A percentile compares a stretch with the other conserved stretches of the same genome.
Evolutionary conservation across 2,888 invertebrate species (phyloP).

Genomic region (Pterobdella sp.): DNA sequence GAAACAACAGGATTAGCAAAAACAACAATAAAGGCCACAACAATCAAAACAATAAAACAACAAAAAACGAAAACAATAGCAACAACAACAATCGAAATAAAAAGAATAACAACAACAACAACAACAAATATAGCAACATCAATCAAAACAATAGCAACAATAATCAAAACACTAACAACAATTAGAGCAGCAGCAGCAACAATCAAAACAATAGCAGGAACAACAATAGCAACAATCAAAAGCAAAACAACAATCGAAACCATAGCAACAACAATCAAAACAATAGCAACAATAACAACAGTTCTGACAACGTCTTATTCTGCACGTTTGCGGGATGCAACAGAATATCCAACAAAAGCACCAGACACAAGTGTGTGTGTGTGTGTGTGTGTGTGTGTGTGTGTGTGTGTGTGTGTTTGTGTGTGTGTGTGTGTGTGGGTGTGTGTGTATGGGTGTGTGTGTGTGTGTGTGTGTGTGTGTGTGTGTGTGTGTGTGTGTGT

Average conservation of each 20-base stretch:
- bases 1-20: not conserved
- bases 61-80: not conserved
- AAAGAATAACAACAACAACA: not conserved
- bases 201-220: not conserved
- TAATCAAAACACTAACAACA: not conserved
- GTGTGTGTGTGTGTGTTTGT: no score
- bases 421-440: no score
- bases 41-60: not conserved
- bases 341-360: no score
- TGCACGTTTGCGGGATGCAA: no score
- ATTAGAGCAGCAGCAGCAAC: not conserved
- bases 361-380: no score
- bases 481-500: no score
- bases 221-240: not conserved
- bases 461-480: no score
- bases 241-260: not conserved
- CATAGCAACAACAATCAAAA: not conserved
- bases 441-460: no score
- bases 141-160: not conserved
- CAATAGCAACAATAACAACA: not conserved
- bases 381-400: no score
- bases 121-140: not conserved
- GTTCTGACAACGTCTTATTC: not conserved
- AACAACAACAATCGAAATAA: not conserved
- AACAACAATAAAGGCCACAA: not conserved